Base-by-base conservation (phyloP, 1,140 invertebrate genomes). In the Colletes latitarsis region DNA sequence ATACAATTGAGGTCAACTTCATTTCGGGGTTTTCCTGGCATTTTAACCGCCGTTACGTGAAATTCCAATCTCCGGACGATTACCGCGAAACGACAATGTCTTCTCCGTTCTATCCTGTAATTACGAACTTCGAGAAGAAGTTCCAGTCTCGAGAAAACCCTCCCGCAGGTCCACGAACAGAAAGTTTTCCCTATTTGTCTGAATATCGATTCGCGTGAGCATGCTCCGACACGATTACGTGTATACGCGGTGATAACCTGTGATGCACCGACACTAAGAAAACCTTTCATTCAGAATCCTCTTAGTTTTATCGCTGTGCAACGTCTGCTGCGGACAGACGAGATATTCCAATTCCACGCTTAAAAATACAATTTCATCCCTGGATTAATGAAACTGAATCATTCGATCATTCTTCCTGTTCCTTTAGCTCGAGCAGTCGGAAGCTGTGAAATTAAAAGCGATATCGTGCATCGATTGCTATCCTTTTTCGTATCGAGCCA, bases 41-140 rank as follows among this genome's bases (percentile, higher is more conserved):
- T 49, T 52, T 46, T 1, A 67, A 49, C 43, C n/a, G n/a, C 43
- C 8, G 19, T 49, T n/a, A 10, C 64, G 43, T 21, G 64, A 21
- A 67, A 67, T 67, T 67, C 43, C 64, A 43, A 67, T 43, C 64
- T 67, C 46, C 43, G 41, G 43, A 6, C 64, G 64, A 67, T 67
- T 67, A 67, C 64, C 17, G 43, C 3, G 43, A 6, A 67, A 67
- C 43, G 64, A 67, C 41, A 67, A 67, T 67, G 64, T 67, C 64
- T 49, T 43, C 43, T 19, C 64, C 43, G 43, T 21, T 67, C 64
- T 67, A 21, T 46, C 10, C 64, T 15, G n/a, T 49, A 43, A 67
- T 67, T 67, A 43, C 64, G n/a, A 67, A 49, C 64, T 67, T 52
- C 5, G 41, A 12, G 41, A 67, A 46, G 63, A 46, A 49, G 43